Percentiles rank a stretch among this genome's conserved stretches.
Conservation (phyloP, 2,888 invertebrate species). For the Parnassius smintheus region DNA sequence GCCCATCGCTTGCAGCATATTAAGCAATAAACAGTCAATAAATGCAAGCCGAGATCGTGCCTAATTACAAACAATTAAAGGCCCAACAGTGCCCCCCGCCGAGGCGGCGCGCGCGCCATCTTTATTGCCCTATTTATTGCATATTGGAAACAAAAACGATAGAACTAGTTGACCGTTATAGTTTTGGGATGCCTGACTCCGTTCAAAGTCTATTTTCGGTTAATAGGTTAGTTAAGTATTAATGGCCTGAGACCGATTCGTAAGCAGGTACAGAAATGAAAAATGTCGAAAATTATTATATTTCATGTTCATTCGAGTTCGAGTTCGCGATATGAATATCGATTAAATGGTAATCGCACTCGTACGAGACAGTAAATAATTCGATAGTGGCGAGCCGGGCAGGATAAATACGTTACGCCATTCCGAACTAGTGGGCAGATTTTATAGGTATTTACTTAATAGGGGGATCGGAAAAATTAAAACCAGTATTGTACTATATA, state of each 20-base stretch:
- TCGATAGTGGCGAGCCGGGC: not conserved
- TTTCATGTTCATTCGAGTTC: constrained; percentile 8
- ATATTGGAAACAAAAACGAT: constrained; percentile 66
- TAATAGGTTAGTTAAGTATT: constrained; percentile 30
- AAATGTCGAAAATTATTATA: constrained; percentile 24
- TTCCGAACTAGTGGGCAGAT: not conserved
- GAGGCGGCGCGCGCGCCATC: constrained; percentile 44
- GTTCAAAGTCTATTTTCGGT: constrained; percentile 17
- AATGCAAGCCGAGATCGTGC: constrained; percentile 49
- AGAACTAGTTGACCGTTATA: constrained; percentile 45
- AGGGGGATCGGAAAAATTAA: too few relatives aligned
- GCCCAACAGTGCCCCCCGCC: constrained; percentile 55
- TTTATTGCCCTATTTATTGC: constrained; percentile 68
- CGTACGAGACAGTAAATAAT: constrained; percentile 14
- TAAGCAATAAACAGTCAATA: constrained; percentile 76
- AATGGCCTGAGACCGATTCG: constrained; percentile 27
- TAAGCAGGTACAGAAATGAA: constrained; percentile 25
- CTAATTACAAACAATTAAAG: constrained; percentile 75
- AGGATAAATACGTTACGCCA: constrained; percentile 6
- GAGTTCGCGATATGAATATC: constrained; percentile 17
- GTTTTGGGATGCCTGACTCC: constrained; percentile 36
- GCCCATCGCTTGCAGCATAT: constrained; percentile 59
- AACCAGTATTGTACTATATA: too few relatives aligned
- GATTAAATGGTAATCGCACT: constrained; percentile 18
- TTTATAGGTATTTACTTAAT: too few relatives aligned